Base-by-base conservation (phyloP, 2,888 invertebrate genomes). In the Orgyia antiqua region DNA sequence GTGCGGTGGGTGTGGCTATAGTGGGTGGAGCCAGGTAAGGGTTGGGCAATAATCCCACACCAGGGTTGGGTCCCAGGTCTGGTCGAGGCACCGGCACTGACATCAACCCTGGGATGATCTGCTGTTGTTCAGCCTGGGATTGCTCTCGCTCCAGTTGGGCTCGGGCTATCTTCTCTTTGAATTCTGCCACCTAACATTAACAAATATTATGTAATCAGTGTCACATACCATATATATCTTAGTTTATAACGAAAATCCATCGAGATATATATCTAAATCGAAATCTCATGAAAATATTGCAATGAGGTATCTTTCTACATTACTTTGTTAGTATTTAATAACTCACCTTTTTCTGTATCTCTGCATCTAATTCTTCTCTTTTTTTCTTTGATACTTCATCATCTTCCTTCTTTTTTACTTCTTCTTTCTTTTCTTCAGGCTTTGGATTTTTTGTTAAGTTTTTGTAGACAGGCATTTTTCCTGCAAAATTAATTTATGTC, bases 401-500 rank as follows among this genome's bases (percentile, higher is more conserved):
- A 32, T 83, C 77, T 31, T 83, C 75, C 39, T 82, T 70, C 45
- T 83, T 76, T 45, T 80, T 74, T 36, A 64, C 58, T 5, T 76
- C 75, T 19, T 78, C 87, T 38, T 82, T 88, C 21, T 59, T 87
- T 57, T 63, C 86, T 39, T 75, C 88, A 51, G 63, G 47, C 84
- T 88, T 82, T 71, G 45, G 27, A n/a, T 45, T 54, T 37, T 80
- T 83, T 9, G 56, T 60, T 31, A 87, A 51, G 31, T 75, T 69
- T 57, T 92, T 93, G 58, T 93, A 93, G 7, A 95, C 88, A 0
- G 95, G 95, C 91, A 95, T 92, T 67, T 94, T 90, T 36, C 87
- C 87, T 87, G 43, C 8, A 33, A 39, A 33, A 7, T 7, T 12
- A 24, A 18, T 15, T 23, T 4, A 23, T n/a, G n/a, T n/a, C n/a